phyloP scores from a whole-genome alignment of 2,113 vertebrate species.

The Tricholaema leucomelas region DNA sequence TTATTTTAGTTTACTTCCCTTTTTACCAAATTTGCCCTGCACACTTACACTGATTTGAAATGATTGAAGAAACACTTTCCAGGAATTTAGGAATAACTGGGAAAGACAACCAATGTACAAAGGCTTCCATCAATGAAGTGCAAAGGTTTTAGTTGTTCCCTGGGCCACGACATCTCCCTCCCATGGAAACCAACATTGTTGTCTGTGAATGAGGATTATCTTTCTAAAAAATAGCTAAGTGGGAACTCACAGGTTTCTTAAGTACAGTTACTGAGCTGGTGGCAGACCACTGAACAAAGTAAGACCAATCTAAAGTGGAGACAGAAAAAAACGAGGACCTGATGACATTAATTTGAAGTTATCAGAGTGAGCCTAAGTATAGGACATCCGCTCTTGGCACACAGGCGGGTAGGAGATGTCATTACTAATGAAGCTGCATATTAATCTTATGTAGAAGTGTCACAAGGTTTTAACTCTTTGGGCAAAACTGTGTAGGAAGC shows the following conservation, averaged over 20 bases:
- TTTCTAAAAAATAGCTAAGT: not conserved
- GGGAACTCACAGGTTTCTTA: not conserved
- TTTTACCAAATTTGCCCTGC: not conserved
- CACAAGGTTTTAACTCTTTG: not conserved
- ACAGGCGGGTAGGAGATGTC: not conserved
- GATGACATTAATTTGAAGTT: not conserved
- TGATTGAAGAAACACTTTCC: not conserved
- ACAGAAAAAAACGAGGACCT: not conserved
- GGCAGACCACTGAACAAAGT: not conserved
- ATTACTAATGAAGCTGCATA: not conserved
- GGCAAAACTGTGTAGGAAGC: not conserved
- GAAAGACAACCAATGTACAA: not conserved
- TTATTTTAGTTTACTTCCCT: not conserved
- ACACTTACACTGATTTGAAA: not conserved
- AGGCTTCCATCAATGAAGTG: not conserved
- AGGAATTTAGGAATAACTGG: not conserved
- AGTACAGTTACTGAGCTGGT: not conserved
- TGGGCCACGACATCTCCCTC: not conserved
- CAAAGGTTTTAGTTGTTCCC: not conserved
- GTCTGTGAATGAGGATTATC: not conserved
- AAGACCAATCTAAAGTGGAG: not conserved
- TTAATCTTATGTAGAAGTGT: accelerated
- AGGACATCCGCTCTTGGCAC: not conserved
- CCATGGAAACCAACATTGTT: not conserved
- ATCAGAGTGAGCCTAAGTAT: not conserved